These are phyloP conservation scores for Xestia sexstrigata DNA, from an alignment of 2,888 invertebrate species.

Conservation along the genomic window DNA sequence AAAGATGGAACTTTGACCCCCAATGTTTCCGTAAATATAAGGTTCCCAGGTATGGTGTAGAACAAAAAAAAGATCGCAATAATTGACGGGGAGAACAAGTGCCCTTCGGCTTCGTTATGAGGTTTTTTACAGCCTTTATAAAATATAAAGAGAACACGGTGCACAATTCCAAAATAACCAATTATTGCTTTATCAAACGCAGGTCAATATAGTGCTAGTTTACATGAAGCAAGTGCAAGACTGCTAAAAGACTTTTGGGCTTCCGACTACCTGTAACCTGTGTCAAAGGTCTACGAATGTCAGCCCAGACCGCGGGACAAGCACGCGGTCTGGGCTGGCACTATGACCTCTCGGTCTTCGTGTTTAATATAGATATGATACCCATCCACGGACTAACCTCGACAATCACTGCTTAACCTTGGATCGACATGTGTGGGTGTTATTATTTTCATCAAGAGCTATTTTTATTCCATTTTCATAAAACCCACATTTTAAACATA, in stretches of 20 bases:
- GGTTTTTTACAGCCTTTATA: no score
- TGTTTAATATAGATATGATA: background rate
- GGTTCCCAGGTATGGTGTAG: no score
- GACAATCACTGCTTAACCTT: background rate
- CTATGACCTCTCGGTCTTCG: no score
- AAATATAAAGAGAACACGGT: background rate
- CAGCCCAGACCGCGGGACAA: background rate
- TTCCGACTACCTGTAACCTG: background rate
- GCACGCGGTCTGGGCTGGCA: no score
- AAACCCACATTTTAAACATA: background rate
- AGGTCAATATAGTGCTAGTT: background rate
- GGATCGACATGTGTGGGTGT: background rate
- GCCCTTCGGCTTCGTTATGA: no score
- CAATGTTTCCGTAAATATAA: no score
- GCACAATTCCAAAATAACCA: background rate
- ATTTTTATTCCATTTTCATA: no score
- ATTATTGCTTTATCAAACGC: background rate
- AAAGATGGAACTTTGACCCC: no score
- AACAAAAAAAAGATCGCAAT: no score
- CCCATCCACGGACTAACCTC: background rate
- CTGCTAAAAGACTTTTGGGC: no score
- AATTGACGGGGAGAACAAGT: no score
- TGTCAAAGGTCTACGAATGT: background rate
- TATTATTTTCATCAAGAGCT: background rate
- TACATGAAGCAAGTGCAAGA: background rate